Evolutionary conservation across 2,113 vertebrate genomes (phyloP).

Genomic region (Oryzias javanicus): DNA sequence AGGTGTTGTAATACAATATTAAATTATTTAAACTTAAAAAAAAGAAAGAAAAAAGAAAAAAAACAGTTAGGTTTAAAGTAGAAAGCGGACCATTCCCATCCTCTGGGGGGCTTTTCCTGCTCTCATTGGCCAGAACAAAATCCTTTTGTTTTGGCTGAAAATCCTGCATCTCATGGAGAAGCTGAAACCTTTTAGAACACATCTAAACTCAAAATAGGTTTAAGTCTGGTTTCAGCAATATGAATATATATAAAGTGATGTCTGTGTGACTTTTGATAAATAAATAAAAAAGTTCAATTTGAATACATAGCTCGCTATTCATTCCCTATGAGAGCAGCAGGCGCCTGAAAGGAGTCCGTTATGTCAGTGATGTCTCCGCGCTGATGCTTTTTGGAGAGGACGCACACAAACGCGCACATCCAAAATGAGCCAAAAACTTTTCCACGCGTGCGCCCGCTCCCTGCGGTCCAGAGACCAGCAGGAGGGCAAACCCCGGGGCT

Average conservation of each 20-base stretch:
- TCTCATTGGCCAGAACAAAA: conserved; percentile 54
- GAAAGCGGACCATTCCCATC: conserved; percentile 41
- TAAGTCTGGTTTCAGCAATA: too few species aligned
- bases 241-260: too few species aligned
- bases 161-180: conserved; percentile 31
- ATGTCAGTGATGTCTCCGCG: conserved; percentile 55
- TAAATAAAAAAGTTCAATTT: conserved; percentile 32
- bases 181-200: neutral
- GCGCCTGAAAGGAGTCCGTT: conserved; percentile 69
- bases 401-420: conserved; percentile 10
- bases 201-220: too few species aligned
- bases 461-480: neutral
- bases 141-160: conserved; percentile 56
- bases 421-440: conserved; percentile 52
- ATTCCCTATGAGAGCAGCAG: conserved; percentile 46
- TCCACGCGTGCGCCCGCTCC: conserved; percentile 31
- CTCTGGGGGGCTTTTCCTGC: conserved; percentile 31
- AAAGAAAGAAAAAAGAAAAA: too few species aligned
- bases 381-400: conserved; percentile 18
- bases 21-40: too few species aligned
- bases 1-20: too few species aligned
- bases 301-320: conserved; percentile 66
- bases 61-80: conserved; percentile 26
- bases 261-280: too few species aligned
- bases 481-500: conserved; percentile 11